phyloP scores from a whole-genome alignment of 2,888 invertebrate species.

The Luffia ferchaultella region DNA sequence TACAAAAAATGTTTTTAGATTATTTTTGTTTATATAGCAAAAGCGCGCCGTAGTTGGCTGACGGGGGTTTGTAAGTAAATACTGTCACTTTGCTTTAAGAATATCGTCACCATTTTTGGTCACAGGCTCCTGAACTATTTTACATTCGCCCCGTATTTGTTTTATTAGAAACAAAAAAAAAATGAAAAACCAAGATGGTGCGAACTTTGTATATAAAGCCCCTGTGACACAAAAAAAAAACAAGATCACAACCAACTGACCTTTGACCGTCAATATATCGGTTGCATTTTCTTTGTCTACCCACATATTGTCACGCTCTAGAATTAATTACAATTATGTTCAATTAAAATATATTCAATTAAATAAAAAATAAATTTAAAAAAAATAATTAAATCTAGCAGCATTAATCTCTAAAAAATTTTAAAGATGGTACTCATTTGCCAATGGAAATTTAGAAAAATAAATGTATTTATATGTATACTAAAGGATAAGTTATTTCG shows the following conservation, averaged over 20 bases:
- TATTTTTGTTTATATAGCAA: too few species aligned
- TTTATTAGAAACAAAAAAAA: not conserved
- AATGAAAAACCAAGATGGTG: slow-evolving; percentile 1
- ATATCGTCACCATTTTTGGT: not conserved
- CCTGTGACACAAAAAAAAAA: not conserved
- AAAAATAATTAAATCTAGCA: too few species aligned
- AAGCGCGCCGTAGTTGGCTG: too few species aligned
- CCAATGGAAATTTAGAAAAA: too few species aligned
- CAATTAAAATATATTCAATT: slow-evolving; percentile 10
- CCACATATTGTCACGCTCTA: slow-evolving; percentile 62
- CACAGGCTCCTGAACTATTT: not conserved
- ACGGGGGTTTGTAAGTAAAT: too few species aligned
- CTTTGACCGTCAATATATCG: not conserved
- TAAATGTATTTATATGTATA: too few species aligned
- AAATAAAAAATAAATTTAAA: slow-evolving; percentile 17
- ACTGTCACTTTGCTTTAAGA: not conserved
- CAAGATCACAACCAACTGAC: not conserved
- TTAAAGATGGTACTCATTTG: too few species aligned
- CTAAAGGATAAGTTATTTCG: too few species aligned
- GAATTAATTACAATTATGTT: slow-evolving; percentile 24
- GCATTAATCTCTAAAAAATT: too few species aligned
- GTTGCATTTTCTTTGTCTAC: slow-evolving; percentile 22
- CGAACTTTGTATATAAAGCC: not conserved
- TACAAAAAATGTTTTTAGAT: too few species aligned
- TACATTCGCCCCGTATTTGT: not conserved